Conservation (phyloP, 2,888 invertebrate species). For the Germaria angustata region DNA sequence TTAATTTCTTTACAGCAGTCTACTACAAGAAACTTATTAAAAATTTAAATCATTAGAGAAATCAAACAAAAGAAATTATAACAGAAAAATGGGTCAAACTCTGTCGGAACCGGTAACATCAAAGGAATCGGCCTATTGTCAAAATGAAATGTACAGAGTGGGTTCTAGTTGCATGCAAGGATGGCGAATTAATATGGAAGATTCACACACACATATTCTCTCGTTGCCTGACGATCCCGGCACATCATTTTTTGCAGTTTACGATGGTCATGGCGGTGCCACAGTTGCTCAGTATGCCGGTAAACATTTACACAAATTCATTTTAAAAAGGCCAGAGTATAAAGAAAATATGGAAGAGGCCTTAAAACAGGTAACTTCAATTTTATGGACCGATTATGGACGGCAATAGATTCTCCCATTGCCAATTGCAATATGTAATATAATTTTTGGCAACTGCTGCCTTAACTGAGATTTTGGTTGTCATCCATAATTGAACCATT, state of each 20-base stretch:
- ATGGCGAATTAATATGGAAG: conserved; percentile 99
- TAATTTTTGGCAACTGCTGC: too few species aligned
- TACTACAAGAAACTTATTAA: not conserved
- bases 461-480: too few species aligned
- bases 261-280: conserved; percentile 87
- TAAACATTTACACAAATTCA: conserved; percentile 95
- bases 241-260: conserved; percentile 97
- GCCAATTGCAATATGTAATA: too few species aligned
- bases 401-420: too few species aligned
- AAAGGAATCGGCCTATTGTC: conserved; percentile 90
- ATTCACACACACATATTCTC: conserved; percentile 97
- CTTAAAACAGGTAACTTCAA: conserved; percentile 85
- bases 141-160: conserved; percentile 85
- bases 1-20: conserved; percentile 2
- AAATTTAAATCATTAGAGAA: not conserved
- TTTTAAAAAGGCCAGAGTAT: conserved; percentile 91
- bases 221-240: conserved; percentile 95
- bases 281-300: conserved; percentile 97
- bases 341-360: conserved; percentile 90
- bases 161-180: conserved; percentile 99
- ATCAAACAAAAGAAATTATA: not conserved
- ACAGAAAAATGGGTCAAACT: conserved; percentile 93
- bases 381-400: too few species aligned
- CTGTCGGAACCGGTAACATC: conserved; percentile 97
- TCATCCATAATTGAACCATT: too few species aligned